A percentile compares a stretch with the other conserved stretches of the same genome.
These are phyloP conservation scores for Thinocorus orbignyianus DNA, from an alignment of 2,113 vertebrate genomes.

Conservation along the genomic window DNA sequence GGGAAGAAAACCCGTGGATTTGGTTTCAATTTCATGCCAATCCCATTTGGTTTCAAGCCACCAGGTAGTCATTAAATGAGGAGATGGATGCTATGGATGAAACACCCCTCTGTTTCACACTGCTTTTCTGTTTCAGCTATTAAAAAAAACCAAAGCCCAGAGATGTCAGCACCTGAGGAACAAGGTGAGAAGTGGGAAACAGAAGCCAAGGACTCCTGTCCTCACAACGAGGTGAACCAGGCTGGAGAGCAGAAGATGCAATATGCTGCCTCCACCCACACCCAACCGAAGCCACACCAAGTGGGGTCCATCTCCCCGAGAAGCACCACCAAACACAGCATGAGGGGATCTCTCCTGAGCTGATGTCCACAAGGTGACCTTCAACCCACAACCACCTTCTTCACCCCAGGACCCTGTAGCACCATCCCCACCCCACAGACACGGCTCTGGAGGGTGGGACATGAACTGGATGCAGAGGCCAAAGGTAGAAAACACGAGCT, in stretches of 20 bases:
- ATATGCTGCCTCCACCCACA: fast-evolving
- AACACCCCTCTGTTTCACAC: neutral
- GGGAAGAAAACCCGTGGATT: neutral
- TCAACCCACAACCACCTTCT: neutral
- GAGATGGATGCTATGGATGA: neutral
- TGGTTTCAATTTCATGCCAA: neutral
- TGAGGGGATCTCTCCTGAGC: fast-evolving
- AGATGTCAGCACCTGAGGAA: neutral
- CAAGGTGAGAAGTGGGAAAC: neutral
- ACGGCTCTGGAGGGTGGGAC: neutral
- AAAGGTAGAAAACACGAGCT: neutral
- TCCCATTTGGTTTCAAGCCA: neutral
- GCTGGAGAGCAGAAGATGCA: neutral
- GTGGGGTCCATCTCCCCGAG: fast-evolving
- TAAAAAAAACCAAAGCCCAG: neutral
- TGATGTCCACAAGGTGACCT: neutral
- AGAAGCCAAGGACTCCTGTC: neutral
- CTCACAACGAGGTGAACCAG: neutral
- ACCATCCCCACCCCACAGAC: neutral
- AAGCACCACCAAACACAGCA: fast-evolving
- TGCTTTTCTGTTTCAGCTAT: neutral
- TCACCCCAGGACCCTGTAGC: neutral
- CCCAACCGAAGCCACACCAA: neutral
- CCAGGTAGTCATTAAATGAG: neutral
- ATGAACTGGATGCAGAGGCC: neutral